These are phyloP conservation scores for Thermophis baileyi DNA, from an alignment of 2,113 vertebrate genomes.

Conservation along the genomic window DNA sequence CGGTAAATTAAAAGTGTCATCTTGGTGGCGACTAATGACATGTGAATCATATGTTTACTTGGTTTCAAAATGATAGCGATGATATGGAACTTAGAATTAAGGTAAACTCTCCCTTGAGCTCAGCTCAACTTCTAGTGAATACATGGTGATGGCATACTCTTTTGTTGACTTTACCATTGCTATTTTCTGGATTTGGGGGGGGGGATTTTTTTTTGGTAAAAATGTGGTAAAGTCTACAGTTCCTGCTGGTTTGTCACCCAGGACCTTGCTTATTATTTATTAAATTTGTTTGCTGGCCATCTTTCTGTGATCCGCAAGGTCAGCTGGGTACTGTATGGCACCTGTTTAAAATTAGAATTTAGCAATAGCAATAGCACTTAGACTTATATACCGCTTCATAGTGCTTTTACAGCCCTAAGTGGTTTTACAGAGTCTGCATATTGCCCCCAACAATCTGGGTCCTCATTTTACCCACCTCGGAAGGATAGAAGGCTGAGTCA, in stretches of 20 bases:
- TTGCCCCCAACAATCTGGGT: too few species aligned
- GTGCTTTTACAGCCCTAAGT: too few species aligned
- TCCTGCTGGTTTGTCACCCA: not conserved
- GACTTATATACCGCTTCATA: too few species aligned
- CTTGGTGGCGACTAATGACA: not conserved
- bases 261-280: not conserved
- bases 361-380: too few species aligned
- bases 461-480: too few species aligned
- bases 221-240: not conserved
- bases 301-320: not conserved
- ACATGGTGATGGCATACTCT: not conserved
- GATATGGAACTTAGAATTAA: not conserved
- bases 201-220: not conserved
- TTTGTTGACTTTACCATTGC: not conserved
- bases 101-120: not conserved
- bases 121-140: not conserved
- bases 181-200: not conserved
- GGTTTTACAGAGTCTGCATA: too few species aligned
- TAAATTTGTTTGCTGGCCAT: not conserved
- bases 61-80: slow-evolving; percentile 4
- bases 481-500: too few species aligned
- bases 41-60: not conserved
- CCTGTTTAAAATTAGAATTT: slow-evolving; percentile 21
- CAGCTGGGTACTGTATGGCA: not conserved
- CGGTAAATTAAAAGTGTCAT: not conserved